A percentile compares a stretch with the other conserved stretches of the same genome.
These are phyloP conservation scores for Albula goreensis DNA, from an alignment of 2,113 vertebrate species.

Conservation along the genomic window DNA sequence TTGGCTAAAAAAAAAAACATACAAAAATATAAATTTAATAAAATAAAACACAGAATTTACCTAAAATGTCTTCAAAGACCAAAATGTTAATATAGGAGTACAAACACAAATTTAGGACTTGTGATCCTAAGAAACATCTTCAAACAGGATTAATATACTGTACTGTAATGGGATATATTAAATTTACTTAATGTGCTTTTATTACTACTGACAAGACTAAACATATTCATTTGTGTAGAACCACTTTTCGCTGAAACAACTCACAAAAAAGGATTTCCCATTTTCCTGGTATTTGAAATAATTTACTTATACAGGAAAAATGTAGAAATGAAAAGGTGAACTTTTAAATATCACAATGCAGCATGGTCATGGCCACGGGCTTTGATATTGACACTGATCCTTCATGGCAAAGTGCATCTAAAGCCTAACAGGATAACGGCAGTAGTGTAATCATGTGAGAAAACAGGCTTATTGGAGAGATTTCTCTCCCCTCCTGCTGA, in stretches of 20 bases:
- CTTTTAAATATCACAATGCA: neutral
- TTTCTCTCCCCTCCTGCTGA: slow-evolving; percentile 18
- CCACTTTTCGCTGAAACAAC: neutral
- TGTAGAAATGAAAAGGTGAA: neutral
- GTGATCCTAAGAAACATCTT: too few relatives aligned
- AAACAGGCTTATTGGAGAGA: slow-evolving; percentile 25
- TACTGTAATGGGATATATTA: neutral
- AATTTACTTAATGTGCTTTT: neutral
- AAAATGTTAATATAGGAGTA: neutral
- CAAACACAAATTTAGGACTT: neutral
- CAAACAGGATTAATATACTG: too few relatives aligned
- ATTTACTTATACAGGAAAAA: neutral
- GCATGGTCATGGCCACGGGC: neutral
- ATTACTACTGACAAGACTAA: too few relatives aligned
- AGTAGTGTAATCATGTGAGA: slow-evolving; percentile 16
- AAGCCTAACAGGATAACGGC: slow-evolving; percentile 18
- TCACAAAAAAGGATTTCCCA: neutral
- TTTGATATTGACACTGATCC: slow-evolving; percentile 23
- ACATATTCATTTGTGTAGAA: neutral
- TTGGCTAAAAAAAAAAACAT: too few relatives aligned
- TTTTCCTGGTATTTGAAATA: neutral
- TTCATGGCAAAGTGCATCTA: slow-evolving; percentile 20
- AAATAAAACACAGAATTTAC: neutral
- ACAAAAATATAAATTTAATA: neutral
- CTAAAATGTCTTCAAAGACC: neutral